Evolutionary conservation across 2,113 vertebrate genomes (phyloP), one percentile per base, ranked within the genome.

Genomic region (Irena cyanogastra): DNA sequence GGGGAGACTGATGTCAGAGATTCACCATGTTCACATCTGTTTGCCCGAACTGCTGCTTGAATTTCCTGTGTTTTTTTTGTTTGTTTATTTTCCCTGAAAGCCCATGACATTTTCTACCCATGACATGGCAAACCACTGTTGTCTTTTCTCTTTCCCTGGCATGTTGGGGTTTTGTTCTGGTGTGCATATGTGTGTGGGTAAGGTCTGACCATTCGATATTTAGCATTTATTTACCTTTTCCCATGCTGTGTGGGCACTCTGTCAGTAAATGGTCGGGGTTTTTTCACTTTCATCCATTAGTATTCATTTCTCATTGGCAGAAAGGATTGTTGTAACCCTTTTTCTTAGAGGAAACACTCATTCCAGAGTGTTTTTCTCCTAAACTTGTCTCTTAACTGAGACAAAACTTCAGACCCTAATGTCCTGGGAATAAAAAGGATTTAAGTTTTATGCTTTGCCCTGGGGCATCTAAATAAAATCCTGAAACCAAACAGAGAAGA

Each of bases 161-260:
- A 57, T 57, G 56, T 47, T 37, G 42, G 28, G 27, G 23, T 47
- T 66, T 56, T 47, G 16, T 80, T 80, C 16, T 1, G 3, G 10
- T 37, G 16, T 31, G 27, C 20, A 5, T 65, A 26, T 11, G 8
- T 23, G 16, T 4, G 26, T 4, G 27, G 7, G 21, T 37, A 45
- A 45, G 10, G 50, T 37, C 61, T 45, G 41, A 37, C 27, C 0
- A 0, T 66, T 56, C 27, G 20, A 16, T 68, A 39, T 47, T 68
- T 68, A 57, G n/a, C 28, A 57, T 81, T 33, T 81, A 57, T 81
- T 41, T 59, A 28, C 44, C 14, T 82, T 57, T 69, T 59, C 30
- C 28, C 1, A 1, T 49, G 35, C 35, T 0, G 0, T 28, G 23
- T 59, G 44, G 35, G 35, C 23, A 28, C 14, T 57, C 42, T 49